Conservation (phyloP, 2,888 invertebrate genomes). For the Torymus auratus region DNA sequence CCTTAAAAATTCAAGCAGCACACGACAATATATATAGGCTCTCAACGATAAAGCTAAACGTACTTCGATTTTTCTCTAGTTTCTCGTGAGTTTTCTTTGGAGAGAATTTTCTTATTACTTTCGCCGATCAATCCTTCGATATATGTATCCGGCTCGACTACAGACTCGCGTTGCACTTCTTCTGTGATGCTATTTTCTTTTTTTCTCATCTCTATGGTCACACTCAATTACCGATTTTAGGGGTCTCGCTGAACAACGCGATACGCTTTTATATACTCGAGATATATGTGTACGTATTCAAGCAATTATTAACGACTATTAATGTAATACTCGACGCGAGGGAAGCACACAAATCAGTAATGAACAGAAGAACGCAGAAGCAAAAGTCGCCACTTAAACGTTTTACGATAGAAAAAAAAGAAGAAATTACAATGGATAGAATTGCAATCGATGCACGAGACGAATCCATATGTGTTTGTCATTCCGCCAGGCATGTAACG, state of each 20-base stretch:
- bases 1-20: conserved; percentile 69
- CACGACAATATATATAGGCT: conserved; percentile 67
- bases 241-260: too few relatives aligned
- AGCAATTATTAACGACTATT: conserved; percentile 1
- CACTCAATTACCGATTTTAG: conserved; percentile 10
- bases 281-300: background rate
- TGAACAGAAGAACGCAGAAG: conserved; percentile 17
- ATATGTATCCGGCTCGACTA: conserved; percentile 34
- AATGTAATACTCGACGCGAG: background rate
- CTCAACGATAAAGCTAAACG: conserved; percentile 43
- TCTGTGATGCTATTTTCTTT: background rate
- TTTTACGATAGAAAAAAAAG: background rate
- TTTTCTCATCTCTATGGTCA: too few relatives aligned
- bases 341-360: conserved; percentile 18
- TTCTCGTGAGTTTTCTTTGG: conserved; percentile 70
- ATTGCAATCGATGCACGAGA: conserved; percentile 14
- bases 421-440: conserved; percentile 14
- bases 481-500: conserved; percentile 8
- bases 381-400: conserved; percentile 9
- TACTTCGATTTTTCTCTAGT: conserved; percentile 48
- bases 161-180: background rate
- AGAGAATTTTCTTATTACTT: conserved; percentile 62
- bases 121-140: background rate
- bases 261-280: background rate
- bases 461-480: conserved; percentile 9